phyloP scores from a whole-genome alignment of 2,797 vertebrate species.

The Pseudochaenichthys georgianus region DNA sequence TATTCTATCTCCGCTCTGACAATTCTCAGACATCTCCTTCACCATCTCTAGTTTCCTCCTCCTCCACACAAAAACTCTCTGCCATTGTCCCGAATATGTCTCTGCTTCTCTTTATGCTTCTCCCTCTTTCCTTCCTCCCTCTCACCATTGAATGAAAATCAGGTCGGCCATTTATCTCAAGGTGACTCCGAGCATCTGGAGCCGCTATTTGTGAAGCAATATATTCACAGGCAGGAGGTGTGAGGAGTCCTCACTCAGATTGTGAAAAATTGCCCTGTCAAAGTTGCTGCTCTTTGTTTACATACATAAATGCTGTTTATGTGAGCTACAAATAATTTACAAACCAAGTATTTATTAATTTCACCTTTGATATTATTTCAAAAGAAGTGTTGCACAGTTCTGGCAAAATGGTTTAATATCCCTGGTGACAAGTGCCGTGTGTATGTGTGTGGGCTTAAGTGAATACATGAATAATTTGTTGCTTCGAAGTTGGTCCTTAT shows the following conservation, averaged over 20 bases:
- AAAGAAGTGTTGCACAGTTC: slow-evolving; percentile 14
- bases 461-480: slow-evolving; percentile 60
- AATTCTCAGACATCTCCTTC: slow-evolving; percentile 19
- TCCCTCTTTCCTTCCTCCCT: slow-evolving; percentile 21
- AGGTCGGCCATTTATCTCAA: slow-evolving; percentile 80
- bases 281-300: slow-evolving; percentile 55
- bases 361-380: slow-evolving; percentile 22
- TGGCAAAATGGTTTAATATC: slow-evolving; percentile 22
- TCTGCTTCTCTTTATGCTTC: slow-evolving; percentile 2
- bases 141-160: slow-evolving; percentile 55
- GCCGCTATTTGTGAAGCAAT: slow-evolving; percentile 73
- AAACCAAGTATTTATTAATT: slow-evolving; percentile 13
- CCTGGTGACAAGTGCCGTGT: slow-evolving; percentile 35
- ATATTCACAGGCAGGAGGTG: slow-evolving; percentile 75
- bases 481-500: slow-evolving; percentile 51
- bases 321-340: slow-evolving; percentile 3
- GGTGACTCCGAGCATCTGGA: slow-evolving; percentile 85
- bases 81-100: slow-evolving; percentile 39
- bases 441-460: slow-evolving; percentile 27
- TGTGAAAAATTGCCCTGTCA: slow-evolving; percentile 31
- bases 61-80: neutral
- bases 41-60: slow-evolving; percentile 13
- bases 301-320: slow-evolving; percentile 7
- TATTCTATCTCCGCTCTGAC: slow-evolving; percentile 19
- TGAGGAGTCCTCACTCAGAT: slow-evolving; percentile 62